Percentiles rank a stretch among this genome's conserved stretches.
Evolutionary conservation across 2,888 invertebrate species (phyloP).

Genomic region (Heliconius aoede): DNA sequence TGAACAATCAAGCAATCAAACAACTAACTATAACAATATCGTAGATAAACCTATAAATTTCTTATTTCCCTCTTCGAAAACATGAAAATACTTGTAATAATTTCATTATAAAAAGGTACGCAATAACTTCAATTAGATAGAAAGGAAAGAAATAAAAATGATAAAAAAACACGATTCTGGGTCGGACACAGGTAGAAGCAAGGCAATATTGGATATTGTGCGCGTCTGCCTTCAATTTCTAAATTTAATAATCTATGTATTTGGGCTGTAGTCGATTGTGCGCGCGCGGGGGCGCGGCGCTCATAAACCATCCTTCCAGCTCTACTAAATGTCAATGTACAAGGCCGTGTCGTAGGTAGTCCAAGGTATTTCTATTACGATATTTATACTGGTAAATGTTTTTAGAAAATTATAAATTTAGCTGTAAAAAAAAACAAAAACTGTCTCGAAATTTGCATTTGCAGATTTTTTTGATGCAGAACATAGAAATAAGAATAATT

Average conservation of each 20-base stretch:
- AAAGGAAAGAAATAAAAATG: conserved; percentile 29
- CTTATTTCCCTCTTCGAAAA: conserved; percentile 3
- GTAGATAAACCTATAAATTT: not conserved
- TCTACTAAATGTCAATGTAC: conserved; percentile 74
- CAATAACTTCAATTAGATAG: conserved; percentile 32
- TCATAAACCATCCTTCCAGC: conserved; percentile 68
- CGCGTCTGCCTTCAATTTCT: conserved; percentile 48
- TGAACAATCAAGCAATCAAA: too few relatives aligned
- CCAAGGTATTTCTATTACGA: conserved; percentile 39
- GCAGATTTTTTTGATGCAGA: too few relatives aligned
- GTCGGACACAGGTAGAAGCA: conserved; percentile 37
- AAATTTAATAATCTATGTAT: conserved; percentile 54
- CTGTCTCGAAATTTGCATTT: too few relatives aligned
- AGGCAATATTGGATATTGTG: conserved; percentile 42
- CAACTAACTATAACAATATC: not conserved
- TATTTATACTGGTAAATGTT: not conserved
- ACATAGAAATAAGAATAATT: too few relatives aligned
- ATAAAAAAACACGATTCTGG: conserved; percentile 36
- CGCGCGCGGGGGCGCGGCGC: conserved; percentile 48
- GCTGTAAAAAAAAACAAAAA: too few relatives aligned
- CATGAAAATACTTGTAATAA: conserved; percentile 16
- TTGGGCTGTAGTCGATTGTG: conserved; percentile 49
- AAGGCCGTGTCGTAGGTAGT: conserved; percentile 55
- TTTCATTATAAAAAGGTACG: conserved; percentile 32
- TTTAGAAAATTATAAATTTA: not conserved